Conservation (phyloP, 2,113 vertebrate genomes). For the Labeo catla region DNA sequence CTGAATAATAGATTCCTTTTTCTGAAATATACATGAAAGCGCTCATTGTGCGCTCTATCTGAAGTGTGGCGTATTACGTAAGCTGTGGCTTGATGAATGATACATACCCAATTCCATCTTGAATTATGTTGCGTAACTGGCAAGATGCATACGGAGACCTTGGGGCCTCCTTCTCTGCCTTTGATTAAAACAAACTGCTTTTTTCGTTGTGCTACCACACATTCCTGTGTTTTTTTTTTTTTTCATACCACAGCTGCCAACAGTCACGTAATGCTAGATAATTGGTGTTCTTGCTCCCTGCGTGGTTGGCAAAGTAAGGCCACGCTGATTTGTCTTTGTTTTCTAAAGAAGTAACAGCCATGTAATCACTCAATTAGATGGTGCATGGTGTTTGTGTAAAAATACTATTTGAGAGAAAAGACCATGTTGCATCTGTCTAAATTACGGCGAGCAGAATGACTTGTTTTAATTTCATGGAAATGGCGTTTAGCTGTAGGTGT, state of each 20-base stretch:
- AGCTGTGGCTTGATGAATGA: constrained; percentile 39
- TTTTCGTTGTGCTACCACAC: neutral
- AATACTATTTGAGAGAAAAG: constrained; percentile 22
- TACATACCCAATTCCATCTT: constrained; percentile 43
- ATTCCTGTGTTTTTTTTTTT: neutral
- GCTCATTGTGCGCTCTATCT: neutral
- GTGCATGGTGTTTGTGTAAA: constrained; percentile 42
- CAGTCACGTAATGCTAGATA: constrained; percentile 51
- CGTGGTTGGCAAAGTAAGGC: constrained; percentile 38
- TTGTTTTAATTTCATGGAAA: constrained; percentile 9
- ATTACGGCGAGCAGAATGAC: neutral
- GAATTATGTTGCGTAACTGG: constrained; percentile 52
- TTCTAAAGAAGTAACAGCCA: constrained; percentile 26
- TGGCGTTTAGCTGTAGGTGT: neutral
- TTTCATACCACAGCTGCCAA: constrained; percentile 37
- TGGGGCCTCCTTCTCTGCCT: constrained; percentile 8
- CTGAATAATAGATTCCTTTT: constrained; percentile 53
- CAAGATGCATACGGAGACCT: constrained; percentile 29
- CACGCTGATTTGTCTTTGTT: constrained; percentile 35
- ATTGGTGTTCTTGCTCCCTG: constrained; percentile 46
- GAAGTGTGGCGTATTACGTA: constrained; percentile 44
- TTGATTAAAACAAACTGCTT: constrained; percentile 51
- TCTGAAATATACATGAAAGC: constrained; percentile 51
- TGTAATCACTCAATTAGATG: constrained; percentile 40
- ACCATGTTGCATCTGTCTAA: neutral